Evolutionary conservation across 2,888 invertebrate species (phyloP), one percentile per base, ranked within the genome.

Genomic region (Cheilosia grossa): DNA sequence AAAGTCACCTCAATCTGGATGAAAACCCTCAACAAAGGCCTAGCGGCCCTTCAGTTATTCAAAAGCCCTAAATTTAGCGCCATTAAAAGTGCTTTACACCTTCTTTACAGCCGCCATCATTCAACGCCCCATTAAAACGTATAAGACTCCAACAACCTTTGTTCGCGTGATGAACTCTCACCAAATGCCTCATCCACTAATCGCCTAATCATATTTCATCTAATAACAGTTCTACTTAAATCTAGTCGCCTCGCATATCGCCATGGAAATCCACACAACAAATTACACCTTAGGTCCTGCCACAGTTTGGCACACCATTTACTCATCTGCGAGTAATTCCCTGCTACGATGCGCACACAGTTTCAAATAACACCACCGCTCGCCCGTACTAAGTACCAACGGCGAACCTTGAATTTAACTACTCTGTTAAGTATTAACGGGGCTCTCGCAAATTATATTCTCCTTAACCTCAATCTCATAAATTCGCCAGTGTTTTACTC

Each of bases 391-490:
- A 59, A 27, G 6, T 19, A 30, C 5, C 30, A 59, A 27, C 15
- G 44, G 13, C 9, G 15, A 66, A 54, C 24, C 42, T 19, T 0
- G n/a, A 63, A 63, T 61, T 47, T 30, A 30, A 56, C 54, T 40
- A 17, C 58, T 64, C 47, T 56, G 30, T 49, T 70, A 40, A 19
- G 44, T 51, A 72, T 79, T 79, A 66, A 72, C 47, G 19, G 37
- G 15, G 19, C 13, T 49, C 42, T 63, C 19, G 37, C 37, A 78
- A 78, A 64, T 56, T 56, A 47, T 56, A 47, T 54, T 56, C 27
- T 49, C 56, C 47, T 67, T 81, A 69, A 81, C 66, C 74, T 42
- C n/a, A 67, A 73, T 61, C 49, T 49, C 51, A 51, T 59, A 70
- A 70, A 69, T 69, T 67, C 42, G 53, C 42, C 37, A 53, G 51